These are phyloP conservation scores for Ptilodon capucinus DNA, from an alignment of 2,888 invertebrate genomes.

Conservation along the genomic window DNA sequence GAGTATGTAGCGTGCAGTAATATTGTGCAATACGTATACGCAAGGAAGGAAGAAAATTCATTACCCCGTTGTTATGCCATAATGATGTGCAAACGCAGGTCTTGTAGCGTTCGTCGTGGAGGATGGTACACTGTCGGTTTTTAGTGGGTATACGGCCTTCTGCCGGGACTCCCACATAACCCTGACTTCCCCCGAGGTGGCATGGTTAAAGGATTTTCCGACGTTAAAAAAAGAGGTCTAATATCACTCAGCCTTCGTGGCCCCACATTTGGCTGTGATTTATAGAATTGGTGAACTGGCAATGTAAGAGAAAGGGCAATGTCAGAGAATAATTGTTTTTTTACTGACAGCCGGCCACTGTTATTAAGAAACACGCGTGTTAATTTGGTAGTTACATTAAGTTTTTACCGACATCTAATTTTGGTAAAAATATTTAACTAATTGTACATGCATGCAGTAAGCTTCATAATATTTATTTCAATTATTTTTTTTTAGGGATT, in stretches of 20 bases:
- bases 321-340: conserved; percentile 15
- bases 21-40: conserved; percentile 59
- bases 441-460: no score
- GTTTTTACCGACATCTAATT: no score
- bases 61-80: conserved; percentile 49
- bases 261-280: conserved; percentile 4
- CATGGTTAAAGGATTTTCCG: no score
- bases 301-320: conserved; percentile 33
- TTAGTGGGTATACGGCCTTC: no score
- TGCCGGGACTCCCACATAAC: no score
- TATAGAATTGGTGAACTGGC: conserved; percentile 1
- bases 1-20: conserved; percentile 45
- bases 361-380: background rate
- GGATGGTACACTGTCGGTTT: no score
- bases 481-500: no score
- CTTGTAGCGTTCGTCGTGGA: conserved; percentile 45
- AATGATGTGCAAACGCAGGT: conserved; percentile 50
- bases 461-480: no score
- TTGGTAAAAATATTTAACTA: no score
- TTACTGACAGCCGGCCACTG: background rate
- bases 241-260: conserved; percentile 29
- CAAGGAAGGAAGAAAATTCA: conserved; percentile 65
- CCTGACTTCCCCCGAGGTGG: no score
- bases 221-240: conserved; percentile 39
- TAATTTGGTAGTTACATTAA: background rate